phyloP scores from a whole-genome alignment of 35 echinoderm and acorn worm species.

The Strongylocentrotus purpuratus region DNA sequence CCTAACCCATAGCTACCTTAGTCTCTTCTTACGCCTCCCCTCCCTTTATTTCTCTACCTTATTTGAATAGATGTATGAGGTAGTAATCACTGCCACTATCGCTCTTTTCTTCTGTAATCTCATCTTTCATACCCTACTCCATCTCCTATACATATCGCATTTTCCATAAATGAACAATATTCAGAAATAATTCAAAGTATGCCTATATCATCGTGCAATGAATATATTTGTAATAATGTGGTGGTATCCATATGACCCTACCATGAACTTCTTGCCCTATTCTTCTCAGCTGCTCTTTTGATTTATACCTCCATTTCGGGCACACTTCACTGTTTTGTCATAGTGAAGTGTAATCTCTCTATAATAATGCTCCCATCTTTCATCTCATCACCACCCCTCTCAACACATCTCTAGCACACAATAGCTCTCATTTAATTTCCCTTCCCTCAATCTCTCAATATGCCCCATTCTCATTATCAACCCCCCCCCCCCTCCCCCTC shows the following conservation, averaged over 20 bases:
- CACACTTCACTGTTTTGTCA: background rate
- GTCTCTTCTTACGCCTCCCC: too few relatives aligned
- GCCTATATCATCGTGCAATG: background rate
- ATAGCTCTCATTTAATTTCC: background rate
- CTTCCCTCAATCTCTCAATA: background rate
- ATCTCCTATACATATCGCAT: background rate
- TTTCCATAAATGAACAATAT: background rate
- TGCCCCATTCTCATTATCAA: background rate
- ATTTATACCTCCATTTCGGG: background rate
- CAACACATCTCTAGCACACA: background rate
- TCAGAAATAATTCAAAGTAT: background rate
- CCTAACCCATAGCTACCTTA: too few relatives aligned
- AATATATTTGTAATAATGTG: background rate
- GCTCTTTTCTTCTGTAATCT: background rate
- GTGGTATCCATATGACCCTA: background rate
- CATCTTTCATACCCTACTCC: background rate
- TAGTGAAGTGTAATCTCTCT: background rate
- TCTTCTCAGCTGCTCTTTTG: background rate
- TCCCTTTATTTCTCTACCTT: too few relatives aligned
- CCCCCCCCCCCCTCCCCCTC: background rate
- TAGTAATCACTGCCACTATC: background rate
- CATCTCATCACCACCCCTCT: background rate
- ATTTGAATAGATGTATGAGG: background rate
- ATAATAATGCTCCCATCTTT: background rate
- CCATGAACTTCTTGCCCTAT: background rate